phyloP scores from a whole-genome alignment of 1,140 invertebrate species.

The Megalonaias nervosa region DNA sequence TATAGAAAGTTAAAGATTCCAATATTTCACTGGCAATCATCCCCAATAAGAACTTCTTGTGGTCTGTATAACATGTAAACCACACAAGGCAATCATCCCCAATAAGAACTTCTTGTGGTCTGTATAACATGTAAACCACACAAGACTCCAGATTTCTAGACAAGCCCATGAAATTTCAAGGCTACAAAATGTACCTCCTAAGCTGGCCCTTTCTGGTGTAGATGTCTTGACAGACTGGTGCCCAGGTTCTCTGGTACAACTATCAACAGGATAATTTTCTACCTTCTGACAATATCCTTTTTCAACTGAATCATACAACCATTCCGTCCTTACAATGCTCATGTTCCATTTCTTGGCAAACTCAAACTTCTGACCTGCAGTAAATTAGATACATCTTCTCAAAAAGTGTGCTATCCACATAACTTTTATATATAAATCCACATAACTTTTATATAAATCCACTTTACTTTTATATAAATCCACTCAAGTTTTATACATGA shows the following conservation, averaged over 20 bases:
- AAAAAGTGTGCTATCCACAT: background rate
- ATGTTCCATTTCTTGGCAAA: slow-evolving; percentile 84
- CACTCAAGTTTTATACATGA: too few relatives aligned
- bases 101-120: background rate
- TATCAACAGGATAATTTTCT: slow-evolving; percentile 77
- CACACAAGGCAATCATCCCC: background rate
- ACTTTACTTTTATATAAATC: too few relatives aligned
- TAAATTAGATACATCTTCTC: slow-evolving; percentile 10
- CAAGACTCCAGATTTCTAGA: background rate
- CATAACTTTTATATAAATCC: too few relatives aligned
- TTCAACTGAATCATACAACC: slow-evolving; percentile 84
- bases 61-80: background rate
- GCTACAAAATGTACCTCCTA: slow-evolving; percentile 2
- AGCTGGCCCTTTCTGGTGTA: slow-evolving; percentile 54
- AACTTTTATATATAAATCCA: background rate
- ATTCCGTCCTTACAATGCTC: slow-evolving; percentile 80
- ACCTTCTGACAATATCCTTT: slow-evolving; percentile 82
- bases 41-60: background rate
- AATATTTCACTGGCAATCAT: background rate
- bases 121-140: background rate
- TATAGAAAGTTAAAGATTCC: too few relatives aligned
- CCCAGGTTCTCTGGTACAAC: background rate
- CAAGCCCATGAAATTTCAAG: too few relatives aligned
- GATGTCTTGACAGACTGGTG: slow-evolving; percentile 53
- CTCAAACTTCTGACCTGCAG: slow-evolving; percentile 79